These are phyloP conservation scores for Nowickia ferox DNA, from an alignment of 2,888 invertebrate genomes.

Conservation along the genomic window DNA sequence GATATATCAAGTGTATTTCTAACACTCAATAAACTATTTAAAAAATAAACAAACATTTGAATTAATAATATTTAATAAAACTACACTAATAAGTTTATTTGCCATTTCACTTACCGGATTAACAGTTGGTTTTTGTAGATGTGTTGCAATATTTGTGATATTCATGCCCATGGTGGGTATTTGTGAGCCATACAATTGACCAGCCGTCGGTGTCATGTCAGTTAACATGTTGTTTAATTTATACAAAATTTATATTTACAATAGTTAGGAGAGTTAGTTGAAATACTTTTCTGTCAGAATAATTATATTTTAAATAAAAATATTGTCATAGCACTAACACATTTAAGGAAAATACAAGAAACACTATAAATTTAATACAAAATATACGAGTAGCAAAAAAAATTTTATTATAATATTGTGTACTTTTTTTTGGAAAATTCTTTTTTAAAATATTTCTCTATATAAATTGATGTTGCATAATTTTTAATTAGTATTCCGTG, in stretches of 20 bases:
- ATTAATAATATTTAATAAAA: neutral
- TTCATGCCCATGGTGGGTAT: conserved; percentile 86
- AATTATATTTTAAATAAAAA: conserved; percentile 5
- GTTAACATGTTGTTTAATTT: conserved; percentile 83
- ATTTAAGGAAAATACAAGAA: neutral
- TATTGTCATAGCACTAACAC: conserved; percentile 45
- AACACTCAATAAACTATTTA: too few relatives aligned
- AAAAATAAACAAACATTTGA: neutral
- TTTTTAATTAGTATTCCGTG: neutral
- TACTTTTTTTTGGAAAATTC: neutral
- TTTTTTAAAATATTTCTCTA: too few relatives aligned
- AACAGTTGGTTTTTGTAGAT: conserved; percentile 83
- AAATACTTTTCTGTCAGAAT: neutral
- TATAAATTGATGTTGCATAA: too few relatives aligned
- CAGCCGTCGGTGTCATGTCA: conserved; percentile 86
- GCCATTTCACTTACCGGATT: conserved; percentile 83
- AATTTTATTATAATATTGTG: neutral
- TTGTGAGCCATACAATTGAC: conserved; percentile 86
- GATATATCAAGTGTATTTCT: too few relatives aligned
- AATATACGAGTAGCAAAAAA: neutral
- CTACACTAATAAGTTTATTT: neutral
- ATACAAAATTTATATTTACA: conserved; percentile 5
- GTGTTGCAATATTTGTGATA: conserved; percentile 83
- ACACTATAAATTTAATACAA: neutral
- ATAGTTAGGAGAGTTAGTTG: conserved; percentile 17